phyloP scores from a whole-genome alignment of 1,140 invertebrate genomes.

The Plodia interpunctella region DNA sequence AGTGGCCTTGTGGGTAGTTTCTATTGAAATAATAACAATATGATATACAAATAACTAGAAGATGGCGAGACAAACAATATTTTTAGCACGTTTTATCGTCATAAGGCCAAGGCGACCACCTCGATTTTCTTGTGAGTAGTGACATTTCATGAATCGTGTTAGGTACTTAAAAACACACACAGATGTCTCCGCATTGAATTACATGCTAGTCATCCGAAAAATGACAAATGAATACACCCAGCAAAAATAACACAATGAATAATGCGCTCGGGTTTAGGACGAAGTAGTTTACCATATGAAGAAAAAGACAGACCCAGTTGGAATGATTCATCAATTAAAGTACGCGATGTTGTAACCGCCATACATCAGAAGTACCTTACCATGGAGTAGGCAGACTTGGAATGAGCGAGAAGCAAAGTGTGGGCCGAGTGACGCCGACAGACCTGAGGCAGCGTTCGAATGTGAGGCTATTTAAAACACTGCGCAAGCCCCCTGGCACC shows the following conservation, averaged over 20 bases:
- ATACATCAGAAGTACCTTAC: slow-evolving; percentile 38
- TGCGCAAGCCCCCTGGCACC: slow-evolving; percentile 74
- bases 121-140: neutral
- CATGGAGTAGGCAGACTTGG: slow-evolving; percentile 45
- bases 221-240: slow-evolving; percentile 16
- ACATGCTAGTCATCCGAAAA: slow-evolving; percentile 5
- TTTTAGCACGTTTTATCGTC: slow-evolving; percentile 12
- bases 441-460: slow-evolving; percentile 56
- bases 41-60: no score
- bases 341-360: slow-evolving; percentile 40
- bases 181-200: slow-evolving; percentile 7
- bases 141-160: neutral
- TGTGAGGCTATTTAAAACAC: slow-evolving; percentile 76
- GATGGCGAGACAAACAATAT: no score
- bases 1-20: no score
- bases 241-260: slow-evolving; percentile 57
- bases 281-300: slow-evolving; percentile 53
- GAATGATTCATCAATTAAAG: slow-evolving; percentile 67
- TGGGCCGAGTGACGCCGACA: slow-evolving; percentile 69
- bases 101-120: slow-evolving; percentile 22
- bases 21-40: no score
- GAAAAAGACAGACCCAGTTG: slow-evolving; percentile 51
- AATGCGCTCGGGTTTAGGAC: slow-evolving; percentile 30
- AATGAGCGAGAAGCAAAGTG: slow-evolving; percentile 73
- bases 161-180: neutral